These are phyloP conservation scores for Apis dorsata DNA, from an alignment of 1,140 invertebrate genomes.

Conservation along the genomic window DNA sequence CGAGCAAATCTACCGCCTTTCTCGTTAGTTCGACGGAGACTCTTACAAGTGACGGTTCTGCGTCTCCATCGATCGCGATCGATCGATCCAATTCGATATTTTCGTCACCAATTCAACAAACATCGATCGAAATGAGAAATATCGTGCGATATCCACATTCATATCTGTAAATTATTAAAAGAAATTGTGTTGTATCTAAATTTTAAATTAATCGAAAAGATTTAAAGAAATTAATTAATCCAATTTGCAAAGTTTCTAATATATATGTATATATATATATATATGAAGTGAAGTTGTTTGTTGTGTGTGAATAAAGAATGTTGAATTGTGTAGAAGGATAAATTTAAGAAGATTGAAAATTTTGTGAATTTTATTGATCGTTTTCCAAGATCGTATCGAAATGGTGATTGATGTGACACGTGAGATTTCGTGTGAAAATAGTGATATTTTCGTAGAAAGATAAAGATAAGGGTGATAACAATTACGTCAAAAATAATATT, in stretches of 20 bases:
- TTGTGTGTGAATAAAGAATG: too few species aligned
- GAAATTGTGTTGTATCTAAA: too few species aligned
- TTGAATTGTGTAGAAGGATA: neutral
- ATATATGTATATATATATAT: too few species aligned
- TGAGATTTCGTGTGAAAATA: neutral
- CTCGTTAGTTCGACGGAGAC: constrained; percentile 28
- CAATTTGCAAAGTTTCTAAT: too few species aligned
- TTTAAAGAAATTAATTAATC: too few species aligned
- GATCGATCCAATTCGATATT: neutral
- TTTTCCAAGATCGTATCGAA: neutral
- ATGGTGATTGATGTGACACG: neutral
- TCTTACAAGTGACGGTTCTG: constrained; percentile 23
- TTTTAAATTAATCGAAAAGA: too few species aligned
- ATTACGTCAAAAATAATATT: neutral
- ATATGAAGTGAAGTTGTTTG: too few species aligned
- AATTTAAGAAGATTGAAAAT: neutral
- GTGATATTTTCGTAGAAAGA: neutral
- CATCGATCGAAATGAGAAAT: too few species aligned
- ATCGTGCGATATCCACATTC: too few species aligned
- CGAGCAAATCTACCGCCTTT: constrained; percentile 17
- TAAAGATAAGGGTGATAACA: neutral
- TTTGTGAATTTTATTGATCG: neutral
- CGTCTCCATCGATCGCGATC: neutral
- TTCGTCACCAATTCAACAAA: too few species aligned
- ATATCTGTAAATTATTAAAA: too few species aligned